phyloP scores from a whole-genome alignment of 2,113 vertebrate species.

The Morone saxatilis region DNA sequence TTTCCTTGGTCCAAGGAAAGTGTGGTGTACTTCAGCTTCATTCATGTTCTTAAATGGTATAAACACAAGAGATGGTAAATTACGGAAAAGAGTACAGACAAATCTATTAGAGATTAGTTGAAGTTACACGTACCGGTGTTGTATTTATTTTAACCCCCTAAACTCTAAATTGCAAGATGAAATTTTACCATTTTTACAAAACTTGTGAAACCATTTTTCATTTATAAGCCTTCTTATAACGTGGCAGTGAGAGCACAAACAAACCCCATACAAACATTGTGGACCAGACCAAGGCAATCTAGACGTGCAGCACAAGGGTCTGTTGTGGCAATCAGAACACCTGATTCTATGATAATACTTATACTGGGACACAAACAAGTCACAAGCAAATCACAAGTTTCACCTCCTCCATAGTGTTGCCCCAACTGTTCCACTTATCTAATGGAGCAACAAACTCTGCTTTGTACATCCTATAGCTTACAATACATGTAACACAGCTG shows the following conservation, averaged over 20 bases:
- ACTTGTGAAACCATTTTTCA: too few species aligned
- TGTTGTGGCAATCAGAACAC: too few species aligned
- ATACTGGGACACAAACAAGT: neutral
- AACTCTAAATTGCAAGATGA: neutral
- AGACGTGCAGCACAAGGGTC: too few species aligned
- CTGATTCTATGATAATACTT: neutral
- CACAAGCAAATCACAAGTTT: neutral
- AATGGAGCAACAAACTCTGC: neutral
- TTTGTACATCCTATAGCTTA: neutral
- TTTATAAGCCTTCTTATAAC: too few species aligned
- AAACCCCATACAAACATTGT: neutral
- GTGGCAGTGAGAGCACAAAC: neutral
- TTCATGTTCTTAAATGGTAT: neutral
- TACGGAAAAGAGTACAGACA: neutral
- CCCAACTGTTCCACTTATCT: neutral
- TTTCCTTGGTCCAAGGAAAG: neutral
- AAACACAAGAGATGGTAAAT: neutral
- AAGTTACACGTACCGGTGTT: neutral
- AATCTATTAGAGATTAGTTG: neutral
- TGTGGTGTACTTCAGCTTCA: neutral
- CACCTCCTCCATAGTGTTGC: neutral
- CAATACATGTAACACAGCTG: neutral
- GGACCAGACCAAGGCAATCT: neutral
- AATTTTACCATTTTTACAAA: too few species aligned
- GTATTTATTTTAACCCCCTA: neutral